phyloP scores from a whole-genome alignment of 1,140 invertebrate genomes.

The Radopholus similis region DNA sequence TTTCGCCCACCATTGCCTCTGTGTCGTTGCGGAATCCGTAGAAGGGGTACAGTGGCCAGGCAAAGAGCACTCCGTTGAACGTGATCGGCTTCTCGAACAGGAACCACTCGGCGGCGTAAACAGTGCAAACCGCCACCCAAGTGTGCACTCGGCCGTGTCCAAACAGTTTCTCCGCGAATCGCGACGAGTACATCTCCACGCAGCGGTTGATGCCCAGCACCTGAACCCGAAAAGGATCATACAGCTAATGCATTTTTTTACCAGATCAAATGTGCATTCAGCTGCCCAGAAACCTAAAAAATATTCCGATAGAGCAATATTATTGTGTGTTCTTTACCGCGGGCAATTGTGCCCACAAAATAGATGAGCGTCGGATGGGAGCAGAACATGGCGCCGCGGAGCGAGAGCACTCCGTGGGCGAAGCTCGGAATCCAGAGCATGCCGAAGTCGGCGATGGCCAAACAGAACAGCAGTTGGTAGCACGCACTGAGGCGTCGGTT shows the following conservation, averaged over 20 bases:
- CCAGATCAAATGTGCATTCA: neutral
- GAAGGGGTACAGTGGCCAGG: too few relatives aligned
- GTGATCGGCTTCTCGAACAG: neutral
- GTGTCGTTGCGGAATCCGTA: too few relatives aligned
- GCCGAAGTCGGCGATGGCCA: neutral
- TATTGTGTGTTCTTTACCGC: neutral
- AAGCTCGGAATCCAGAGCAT: constrained; percentile 1
- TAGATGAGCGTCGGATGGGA: neutral
- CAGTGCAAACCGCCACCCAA: constrained; percentile 1
- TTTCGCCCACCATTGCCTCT: too few relatives aligned
- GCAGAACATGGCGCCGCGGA: neutral
- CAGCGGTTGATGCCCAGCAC: constrained; percentile 1
- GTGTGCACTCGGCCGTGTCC: neutral
- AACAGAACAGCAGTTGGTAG: neutral
- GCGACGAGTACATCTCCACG: neutral
- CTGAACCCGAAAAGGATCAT: neutral
- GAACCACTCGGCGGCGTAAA: neutral
- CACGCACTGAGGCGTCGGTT: neutral
- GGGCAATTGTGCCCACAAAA: neutral
- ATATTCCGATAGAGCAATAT: neutral
- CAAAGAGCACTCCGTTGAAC: neutral
- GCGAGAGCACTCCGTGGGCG: neutral
- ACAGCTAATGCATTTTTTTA: too few relatives aligned
- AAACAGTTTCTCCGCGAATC: neutral
- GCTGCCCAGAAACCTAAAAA: constrained; percentile 6